phyloP scores from a whole-genome alignment of 2,113 vertebrate species.

The Echinops telfairi region DNA sequence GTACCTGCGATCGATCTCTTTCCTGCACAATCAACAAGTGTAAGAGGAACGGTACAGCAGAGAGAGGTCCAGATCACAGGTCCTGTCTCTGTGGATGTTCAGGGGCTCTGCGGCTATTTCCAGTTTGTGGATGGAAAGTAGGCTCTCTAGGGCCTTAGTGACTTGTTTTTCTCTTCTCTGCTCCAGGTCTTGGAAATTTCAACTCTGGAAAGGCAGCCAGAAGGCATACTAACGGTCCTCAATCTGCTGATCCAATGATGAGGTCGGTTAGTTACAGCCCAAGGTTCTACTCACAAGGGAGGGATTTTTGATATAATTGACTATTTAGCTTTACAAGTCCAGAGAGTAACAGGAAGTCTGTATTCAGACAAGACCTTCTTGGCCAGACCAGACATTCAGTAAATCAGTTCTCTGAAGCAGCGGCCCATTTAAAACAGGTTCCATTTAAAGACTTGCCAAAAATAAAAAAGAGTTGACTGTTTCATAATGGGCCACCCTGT shows the following conservation, averaged over 20 bases:
- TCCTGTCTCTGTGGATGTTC: not conserved
- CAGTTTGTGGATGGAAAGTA: not conserved
- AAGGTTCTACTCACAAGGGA: conserved; percentile 70
- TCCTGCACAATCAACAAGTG: conserved; percentile 16
- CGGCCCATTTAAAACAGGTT: conserved; percentile 81
- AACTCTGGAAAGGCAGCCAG: conserved; percentile 51
- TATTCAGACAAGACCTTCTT: conserved; percentile 78
- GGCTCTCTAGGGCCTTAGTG: not conserved
- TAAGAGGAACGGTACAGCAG: not conserved
- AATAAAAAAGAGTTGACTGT: conserved; percentile 71
- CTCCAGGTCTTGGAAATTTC: conserved; percentile 52
- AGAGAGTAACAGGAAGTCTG: conserved; percentile 77
- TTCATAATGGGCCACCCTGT: conserved; percentile 82
- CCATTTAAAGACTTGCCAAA: conserved; percentile 87
- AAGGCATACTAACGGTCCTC: conserved; percentile 48
- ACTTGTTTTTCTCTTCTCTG: not conserved
- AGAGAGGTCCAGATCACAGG: not conserved
- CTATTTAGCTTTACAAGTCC: conserved; percentile 81
- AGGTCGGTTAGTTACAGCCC: conserved; percentile 68
- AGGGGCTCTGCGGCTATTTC: not conserved
- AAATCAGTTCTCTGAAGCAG: conserved; percentile 82
- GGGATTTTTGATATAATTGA: conserved; percentile 78
- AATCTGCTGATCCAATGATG: conserved; percentile 47
- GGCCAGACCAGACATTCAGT: conserved; percentile 82
- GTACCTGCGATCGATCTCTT: not conserved